phyloP scores from a whole-genome alignment of 2,797 vertebrate genomes.

The Spatula clypeata region DNA sequence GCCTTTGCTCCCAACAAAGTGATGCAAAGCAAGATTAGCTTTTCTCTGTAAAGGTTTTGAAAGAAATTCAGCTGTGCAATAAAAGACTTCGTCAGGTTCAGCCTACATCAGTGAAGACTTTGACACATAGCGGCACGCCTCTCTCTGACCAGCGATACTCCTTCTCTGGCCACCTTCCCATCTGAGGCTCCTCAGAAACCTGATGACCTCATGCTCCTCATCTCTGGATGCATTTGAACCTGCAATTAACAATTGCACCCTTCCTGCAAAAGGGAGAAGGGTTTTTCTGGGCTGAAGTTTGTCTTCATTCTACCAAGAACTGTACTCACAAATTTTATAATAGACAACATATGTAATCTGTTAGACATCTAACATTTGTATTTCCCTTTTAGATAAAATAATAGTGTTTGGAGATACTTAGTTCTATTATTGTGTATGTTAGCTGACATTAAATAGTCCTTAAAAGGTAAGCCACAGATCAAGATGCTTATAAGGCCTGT shows the following conservation, averaged over 20 bases:
- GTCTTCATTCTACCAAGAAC: neutral
- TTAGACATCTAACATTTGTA: neutral
- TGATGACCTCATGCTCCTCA: neutral
- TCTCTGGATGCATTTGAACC: neutral
- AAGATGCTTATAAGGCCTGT: neutral
- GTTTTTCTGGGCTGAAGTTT: neutral
- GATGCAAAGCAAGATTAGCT: neutral
- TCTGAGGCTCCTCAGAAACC: neutral
- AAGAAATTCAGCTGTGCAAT: neutral
- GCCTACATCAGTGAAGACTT: neutral
- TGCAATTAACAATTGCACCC: neutral
- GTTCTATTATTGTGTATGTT: neutral
- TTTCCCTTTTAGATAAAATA: neutral
- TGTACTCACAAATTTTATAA: neutral
- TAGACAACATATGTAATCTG: neutral
- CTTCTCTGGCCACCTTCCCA: neutral
- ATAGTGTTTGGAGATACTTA: neutral
- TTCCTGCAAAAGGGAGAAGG: neutral
- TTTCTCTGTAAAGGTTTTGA: neutral
- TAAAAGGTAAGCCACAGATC: neutral
- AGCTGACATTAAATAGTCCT: neutral
- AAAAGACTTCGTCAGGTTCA: neutral
- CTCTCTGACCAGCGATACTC: neutral
- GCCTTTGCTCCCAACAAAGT: neutral
- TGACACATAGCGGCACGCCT: accelerated